Conservation (phyloP, 2,113 vertebrate species). For the Zingel zingel region DNA sequence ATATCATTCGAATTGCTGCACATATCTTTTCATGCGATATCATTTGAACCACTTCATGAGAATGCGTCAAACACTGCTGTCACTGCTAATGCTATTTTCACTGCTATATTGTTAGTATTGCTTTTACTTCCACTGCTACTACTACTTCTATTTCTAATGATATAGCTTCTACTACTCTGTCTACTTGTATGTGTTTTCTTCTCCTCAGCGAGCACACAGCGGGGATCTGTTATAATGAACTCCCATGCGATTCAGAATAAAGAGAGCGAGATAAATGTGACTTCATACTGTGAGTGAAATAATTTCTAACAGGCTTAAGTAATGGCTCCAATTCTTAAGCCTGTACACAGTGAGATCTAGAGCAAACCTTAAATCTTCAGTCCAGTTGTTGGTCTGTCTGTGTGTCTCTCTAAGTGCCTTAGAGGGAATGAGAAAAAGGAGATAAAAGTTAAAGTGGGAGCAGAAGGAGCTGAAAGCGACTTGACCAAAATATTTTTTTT, state of each 20-base stretch:
- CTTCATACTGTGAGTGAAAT: constrained; percentile 14
- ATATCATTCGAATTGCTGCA: no score
- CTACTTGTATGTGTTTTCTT: background rate
- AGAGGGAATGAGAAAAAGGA: constrained; percentile 22
- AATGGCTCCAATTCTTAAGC: constrained; percentile 1
- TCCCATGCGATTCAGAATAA: constrained; percentile 6
- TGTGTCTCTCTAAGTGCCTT: background rate
- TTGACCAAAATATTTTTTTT: constrained; percentile 37
- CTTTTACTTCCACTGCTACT: background rate
- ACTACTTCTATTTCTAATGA: background rate
- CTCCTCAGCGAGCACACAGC: background rate
- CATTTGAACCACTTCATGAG: no score
- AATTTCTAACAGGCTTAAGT: constrained; percentile 13
- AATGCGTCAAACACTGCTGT: no score
- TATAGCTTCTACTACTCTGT: background rate
- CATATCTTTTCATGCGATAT: no score
- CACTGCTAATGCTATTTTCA: no score
- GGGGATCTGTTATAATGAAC: constrained; percentile 37
- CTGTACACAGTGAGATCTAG: background rate
- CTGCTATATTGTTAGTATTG: no score
- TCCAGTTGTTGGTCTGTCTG: constrained; percentile 1
- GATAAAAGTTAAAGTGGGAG: constrained; percentile 49
- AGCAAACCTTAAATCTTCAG: constrained; percentile 10
- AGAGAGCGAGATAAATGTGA: constrained; percentile 17
- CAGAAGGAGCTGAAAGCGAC: constrained; percentile 49